Evolutionary conservation across 2,113 vertebrate genomes (phyloP), one percentile per base, ranked within the genome.

Genomic region (Illadopsis cleaveri): DNA sequence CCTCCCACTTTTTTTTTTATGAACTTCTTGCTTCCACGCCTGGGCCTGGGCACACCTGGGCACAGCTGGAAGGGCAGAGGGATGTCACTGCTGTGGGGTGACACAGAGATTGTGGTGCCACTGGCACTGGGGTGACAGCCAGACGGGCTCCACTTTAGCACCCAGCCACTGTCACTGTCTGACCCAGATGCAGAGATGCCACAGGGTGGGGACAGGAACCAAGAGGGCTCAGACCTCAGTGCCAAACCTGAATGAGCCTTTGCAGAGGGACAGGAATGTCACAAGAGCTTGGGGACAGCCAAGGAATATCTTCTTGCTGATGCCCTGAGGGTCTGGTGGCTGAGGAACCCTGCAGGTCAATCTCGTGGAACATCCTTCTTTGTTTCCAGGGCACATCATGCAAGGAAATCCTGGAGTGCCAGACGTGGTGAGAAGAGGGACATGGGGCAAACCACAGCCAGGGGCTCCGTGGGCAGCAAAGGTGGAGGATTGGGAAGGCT

Each of bases 361-460:
- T 31, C 15, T 12, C 28, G 6, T n/a, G 38, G 38, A 35, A 33
- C 11, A 21, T 10, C 33, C 12, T 42, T 53, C 30, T 47, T 10
- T 2, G 5, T 19, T 27, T 11, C 42, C 37, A 35, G 57, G 11
- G 33, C 6, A 25, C 66, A 68, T 20, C 2, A 3, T 8, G 53
- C 6, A 5, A 56, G n/a, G 78, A 56, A 60, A 61, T 27, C 50
- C 50, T 6, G 0, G 7, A 1, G 2, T 38, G 60, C 20, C 21
- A 15, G 40, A 1, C 30, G 2, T 3, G 31, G 31, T 17, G 84
- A 50, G n/a, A 23, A 44, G 2, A 76, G 24, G 62, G 45, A 15
- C 1, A 0, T 0, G 14, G 57, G 27, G 19, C 2, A 9, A 53
- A 57, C 4, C 51, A 28, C 23, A 9, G 2, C 9, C 25, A 7